phyloP scores from a whole-genome alignment of 2,113 vertebrate genomes.

The Hemiscyllium ocellatum region DNA sequence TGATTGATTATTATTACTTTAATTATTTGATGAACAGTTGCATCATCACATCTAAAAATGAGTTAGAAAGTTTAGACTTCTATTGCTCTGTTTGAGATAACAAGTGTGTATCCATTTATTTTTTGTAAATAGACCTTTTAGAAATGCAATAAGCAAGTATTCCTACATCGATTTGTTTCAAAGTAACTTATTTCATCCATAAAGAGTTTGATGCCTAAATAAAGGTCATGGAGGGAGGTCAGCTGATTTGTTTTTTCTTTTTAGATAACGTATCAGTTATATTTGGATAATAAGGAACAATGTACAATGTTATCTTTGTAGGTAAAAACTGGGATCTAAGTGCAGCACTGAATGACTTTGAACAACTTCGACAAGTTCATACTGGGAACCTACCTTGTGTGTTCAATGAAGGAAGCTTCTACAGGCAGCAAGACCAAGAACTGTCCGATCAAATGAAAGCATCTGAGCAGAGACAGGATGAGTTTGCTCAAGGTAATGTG shows the following conservation, averaged over 20 bases:
- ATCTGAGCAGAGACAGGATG: slow-evolving; percentile 80
- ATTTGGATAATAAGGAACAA: not conserved
- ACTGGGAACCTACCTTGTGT: slow-evolving; percentile 85
- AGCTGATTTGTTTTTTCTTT: not conserved
- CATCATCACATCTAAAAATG: not conserved
- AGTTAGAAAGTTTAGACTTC: not conserved
- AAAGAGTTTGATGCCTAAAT: not conserved
- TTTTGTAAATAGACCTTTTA: not conserved
- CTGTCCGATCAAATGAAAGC: slow-evolving; percentile 68
- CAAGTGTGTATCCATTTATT: not conserved
- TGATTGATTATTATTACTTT: not conserved
- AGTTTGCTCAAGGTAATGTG: slow-evolving; percentile 71
- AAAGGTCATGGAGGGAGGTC: not conserved
- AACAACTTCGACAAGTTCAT: slow-evolving; percentile 92
- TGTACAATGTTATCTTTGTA: slow-evolving; percentile 46
- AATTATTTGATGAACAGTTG: not conserved
- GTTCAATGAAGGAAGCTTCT: slow-evolving; percentile 84
- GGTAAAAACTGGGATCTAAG: slow-evolving; percentile 98
- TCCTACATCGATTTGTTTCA: not conserved
- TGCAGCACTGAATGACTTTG: slow-evolving; percentile 87
- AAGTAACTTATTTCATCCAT: not conserved
- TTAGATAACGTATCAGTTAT: not conserved
- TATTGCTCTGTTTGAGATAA: not conserved
- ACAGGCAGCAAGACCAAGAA: slow-evolving; percentile 67
- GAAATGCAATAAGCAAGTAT: not conserved